phyloP scores from a whole-genome alignment of 2,797 vertebrate genomes.

The Cynopterus sphinx region DNA sequence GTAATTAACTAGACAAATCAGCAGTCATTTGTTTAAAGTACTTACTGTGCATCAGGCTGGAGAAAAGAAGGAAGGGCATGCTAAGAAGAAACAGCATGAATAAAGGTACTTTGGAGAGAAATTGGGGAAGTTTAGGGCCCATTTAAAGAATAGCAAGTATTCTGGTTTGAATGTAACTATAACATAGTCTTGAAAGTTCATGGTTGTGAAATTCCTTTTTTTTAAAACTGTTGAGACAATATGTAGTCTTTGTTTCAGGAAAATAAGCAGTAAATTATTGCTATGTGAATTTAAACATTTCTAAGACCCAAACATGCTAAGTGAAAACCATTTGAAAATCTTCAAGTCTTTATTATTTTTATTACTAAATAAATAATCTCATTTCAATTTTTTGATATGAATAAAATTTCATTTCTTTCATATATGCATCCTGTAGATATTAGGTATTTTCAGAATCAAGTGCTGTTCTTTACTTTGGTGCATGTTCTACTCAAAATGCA shows the following conservation, averaged over 20 bases:
- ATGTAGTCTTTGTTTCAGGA: background rate
- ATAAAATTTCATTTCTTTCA: background rate
- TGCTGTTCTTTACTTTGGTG: background rate
- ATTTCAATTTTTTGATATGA: background rate
- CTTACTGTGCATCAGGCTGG: background rate
- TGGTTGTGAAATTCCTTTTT: background rate
- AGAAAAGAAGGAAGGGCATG: background rate
- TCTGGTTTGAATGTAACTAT: background rate
- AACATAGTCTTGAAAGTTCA: constrained; percentile 9
- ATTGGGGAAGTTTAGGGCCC: background rate
- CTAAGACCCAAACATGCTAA: background rate
- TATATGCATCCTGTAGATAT: background rate
- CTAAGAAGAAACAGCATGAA: background rate
- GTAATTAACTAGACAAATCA: background rate
- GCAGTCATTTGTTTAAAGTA: background rate
- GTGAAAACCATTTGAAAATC: background rate
- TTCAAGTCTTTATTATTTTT: background rate
- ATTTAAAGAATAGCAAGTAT: background rate
- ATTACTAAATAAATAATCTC: constrained; percentile 23
- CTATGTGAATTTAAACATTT: constrained; percentile 25
- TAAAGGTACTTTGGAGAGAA: background rate
- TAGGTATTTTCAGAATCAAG: background rate
- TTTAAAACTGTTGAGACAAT: background rate
- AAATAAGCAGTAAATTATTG: constrained; percentile 4
- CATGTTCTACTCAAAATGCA: background rate